phyloP scores from a whole-genome alignment of 2,797 vertebrate species.

The Poecilia velifera region DNA sequence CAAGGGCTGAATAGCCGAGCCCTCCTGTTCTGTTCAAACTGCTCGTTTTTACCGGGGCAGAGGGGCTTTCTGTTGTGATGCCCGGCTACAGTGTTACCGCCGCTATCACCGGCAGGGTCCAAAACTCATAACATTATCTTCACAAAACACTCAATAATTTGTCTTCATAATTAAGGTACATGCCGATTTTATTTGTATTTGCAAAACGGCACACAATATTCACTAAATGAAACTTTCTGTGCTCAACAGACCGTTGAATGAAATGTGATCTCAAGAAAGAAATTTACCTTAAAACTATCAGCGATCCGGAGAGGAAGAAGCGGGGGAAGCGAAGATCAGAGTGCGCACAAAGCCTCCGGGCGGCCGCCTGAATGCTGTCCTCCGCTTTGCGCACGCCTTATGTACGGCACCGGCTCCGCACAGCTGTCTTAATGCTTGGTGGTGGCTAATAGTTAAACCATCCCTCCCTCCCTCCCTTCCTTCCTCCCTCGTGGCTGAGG shows the following conservation, averaged over 20 bases:
- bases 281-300: slow-evolving; percentile 57
- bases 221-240: background rate
- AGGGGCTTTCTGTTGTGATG: slow-evolving; percentile 41
- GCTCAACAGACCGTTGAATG: background rate
- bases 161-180: background rate
- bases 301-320: slow-evolving; percentile 20
- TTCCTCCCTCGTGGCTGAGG: slow-evolving; percentile 2
- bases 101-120: slow-evolving; percentile 32
- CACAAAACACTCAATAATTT: background rate
- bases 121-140: slow-evolving; percentile 7
- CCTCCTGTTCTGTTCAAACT: slow-evolving; percentile 59
- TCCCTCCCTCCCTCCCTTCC: slow-evolving; percentile 58
- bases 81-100: slow-evolving; percentile 39
- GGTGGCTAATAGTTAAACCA: slow-evolving; percentile 72
- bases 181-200: background rate
- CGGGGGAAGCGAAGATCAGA: slow-evolving; percentile 20
- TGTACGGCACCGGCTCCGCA: slow-evolving; percentile 65
- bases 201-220: background rate
- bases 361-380: slow-evolving; percentile 13
- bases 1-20: slow-evolving; percentile 72
- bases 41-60: slow-evolving; percentile 58
- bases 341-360: slow-evolving; percentile 24
- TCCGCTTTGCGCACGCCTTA: slow-evolving; percentile 68
- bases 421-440: slow-evolving; percentile 67
- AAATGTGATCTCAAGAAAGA: background rate